Evolutionary conservation across 2,888 invertebrate species (phyloP), one percentile per base, ranked within the genome.

Genomic region (Orthosia gracilis): DNA sequence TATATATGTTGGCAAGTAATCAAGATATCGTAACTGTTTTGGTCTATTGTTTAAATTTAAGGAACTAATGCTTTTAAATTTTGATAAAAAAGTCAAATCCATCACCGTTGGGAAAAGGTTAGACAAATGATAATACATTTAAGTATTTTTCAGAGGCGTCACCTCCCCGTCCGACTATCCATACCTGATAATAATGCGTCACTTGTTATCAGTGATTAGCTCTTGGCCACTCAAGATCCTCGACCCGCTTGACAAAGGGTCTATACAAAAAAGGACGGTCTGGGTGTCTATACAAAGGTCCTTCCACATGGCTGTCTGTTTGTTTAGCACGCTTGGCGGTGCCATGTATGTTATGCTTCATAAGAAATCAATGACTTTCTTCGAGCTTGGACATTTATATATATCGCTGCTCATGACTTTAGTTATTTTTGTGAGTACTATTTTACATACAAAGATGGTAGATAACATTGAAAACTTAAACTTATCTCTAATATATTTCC

Each of bases 321-420:
- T 77, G 3, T 0, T 40, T 0, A 3, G 15, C 12, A 0, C 1
- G 17, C 0, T 70, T 18, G 47, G 77, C 5, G 40, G 23, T 0
- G 0, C 17, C n/a, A 18, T 7, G 12, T 76, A 52, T 47, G 5
- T 76, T 3, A 0, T 49, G 1, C 0, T 77, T 4, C 77, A 76
- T 17, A n/a, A 63, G 23, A 26, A 63, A 1, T 15, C 31, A 0
- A 70, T 77, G 77, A 58, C 17, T 63, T 58, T 76, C 70, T 76
- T 76, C 15, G 70, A 77, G 4, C 70, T 76, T 31, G 76, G 76
- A 15, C 70, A 76, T 70, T 15, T 40, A n/a, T 76, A 76, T 58
- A 76, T 76, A 15, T 18, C 47, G 15, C 15, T 77, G 3, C 40
- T 76, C 9, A 70, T 76, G 63, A 21, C 12, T 9, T 0, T 0